Evolutionary conservation across 2,113 vertebrate species (phyloP).

Genomic region (Anser brachyrhynchus): DNA sequence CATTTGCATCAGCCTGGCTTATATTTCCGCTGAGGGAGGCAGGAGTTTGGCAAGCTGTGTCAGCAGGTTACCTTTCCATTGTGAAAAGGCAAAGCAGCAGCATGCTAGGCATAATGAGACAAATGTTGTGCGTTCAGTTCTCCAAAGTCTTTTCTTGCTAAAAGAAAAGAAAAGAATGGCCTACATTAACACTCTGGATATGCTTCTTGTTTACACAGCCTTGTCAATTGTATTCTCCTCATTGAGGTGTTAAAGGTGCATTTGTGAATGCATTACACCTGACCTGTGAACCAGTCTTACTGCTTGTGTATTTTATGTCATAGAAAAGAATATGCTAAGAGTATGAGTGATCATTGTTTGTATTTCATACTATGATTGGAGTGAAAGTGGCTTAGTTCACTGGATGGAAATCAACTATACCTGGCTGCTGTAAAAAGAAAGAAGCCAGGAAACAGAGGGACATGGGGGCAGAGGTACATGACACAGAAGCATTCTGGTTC

Average conservation of each 20-base stretch:
- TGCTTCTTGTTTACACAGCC: background rate
- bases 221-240: background rate
- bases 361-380: background rate
- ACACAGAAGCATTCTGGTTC: background rate
- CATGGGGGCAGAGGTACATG: background rate
- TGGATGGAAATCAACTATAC: background rate
- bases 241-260: background rate
- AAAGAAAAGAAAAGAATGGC: conserved; percentile 37
- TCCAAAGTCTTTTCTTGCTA: background rate
- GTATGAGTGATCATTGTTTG: background rate
- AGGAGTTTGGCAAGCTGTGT: conserved; percentile 45
- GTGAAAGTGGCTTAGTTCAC: background rate
- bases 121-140: conserved; percentile 20
- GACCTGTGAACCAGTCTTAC: background rate
- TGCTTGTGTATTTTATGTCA: background rate
- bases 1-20: conserved; percentile 49
- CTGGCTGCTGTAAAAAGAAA: background rate
- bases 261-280: background rate
- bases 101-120: conserved; percentile 30
- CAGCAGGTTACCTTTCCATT: conserved; percentile 51
- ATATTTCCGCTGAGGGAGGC: background rate
- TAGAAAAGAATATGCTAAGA: background rate
- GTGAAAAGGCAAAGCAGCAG: conserved; percentile 28
- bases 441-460: background rate
- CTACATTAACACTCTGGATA: background rate